phyloP scores from a whole-genome alignment of 2,113 vertebrate genomes.

The Lophotis ruficrista region DNA sequence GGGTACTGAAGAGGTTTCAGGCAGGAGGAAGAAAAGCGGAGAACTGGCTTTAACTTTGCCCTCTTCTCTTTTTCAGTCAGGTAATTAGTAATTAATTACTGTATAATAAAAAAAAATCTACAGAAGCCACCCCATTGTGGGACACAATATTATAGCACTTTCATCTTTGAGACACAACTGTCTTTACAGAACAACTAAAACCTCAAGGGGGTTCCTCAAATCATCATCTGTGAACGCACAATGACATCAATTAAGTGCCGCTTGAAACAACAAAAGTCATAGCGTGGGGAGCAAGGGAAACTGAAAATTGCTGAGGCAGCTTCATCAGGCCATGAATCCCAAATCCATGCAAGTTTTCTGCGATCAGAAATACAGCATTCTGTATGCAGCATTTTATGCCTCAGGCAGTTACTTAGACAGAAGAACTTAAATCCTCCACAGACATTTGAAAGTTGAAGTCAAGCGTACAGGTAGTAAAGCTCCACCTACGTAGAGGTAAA shows the following conservation, averaged over 20 bases:
- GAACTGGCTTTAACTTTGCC: neutral
- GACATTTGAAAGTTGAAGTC: neutral
- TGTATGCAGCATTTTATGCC: neutral
- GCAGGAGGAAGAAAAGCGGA: neutral
- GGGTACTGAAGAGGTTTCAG: neutral
- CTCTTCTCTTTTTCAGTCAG: neutral
- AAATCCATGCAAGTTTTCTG: neutral
- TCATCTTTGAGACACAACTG: constrained; percentile 8
- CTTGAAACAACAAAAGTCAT: neutral
- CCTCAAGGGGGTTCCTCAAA: constrained; percentile 11
- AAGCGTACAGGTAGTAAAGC: neutral
- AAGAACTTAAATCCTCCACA: neutral
- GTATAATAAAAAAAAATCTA: constrained; percentile 13
- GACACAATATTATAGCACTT: neutral
- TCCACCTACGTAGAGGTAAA: neutral
- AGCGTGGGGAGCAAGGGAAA: neutral
- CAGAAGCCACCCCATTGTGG: neutral
- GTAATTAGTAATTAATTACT: constrained; percentile 30
- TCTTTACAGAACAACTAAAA: constrained; percentile 24
- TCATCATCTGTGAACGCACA: constrained; percentile 21
- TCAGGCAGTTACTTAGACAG: neutral
- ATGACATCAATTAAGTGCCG: neutral
- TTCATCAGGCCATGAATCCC: constrained; percentile 14
- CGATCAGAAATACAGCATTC: neutral
- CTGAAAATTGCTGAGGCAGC: constrained; percentile 30